These are phyloP conservation scores for Gymnoscopelus braueri DNA, from an alignment of 2,797 vertebrate species.

Conservation along the genomic window DNA sequence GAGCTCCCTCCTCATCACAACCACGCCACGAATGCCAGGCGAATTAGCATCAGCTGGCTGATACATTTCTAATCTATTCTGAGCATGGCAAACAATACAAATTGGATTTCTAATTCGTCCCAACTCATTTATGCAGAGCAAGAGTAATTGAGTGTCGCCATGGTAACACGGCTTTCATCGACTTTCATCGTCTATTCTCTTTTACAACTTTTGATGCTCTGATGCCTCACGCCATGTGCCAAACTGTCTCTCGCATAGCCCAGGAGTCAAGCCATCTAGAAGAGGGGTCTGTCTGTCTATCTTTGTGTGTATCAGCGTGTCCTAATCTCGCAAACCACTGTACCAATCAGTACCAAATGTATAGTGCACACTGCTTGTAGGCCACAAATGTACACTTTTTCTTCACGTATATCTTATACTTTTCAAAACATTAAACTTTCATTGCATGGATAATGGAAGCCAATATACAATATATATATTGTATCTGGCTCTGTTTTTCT, in stretches of 20 bases:
- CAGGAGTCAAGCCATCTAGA: too few species aligned
- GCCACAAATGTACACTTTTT: too few species aligned
- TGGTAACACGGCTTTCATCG: constrained; percentile 60
- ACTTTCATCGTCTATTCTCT: constrained; percentile 41
- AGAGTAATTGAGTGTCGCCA: constrained; percentile 59
- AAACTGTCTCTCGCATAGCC: constrained; percentile 13
- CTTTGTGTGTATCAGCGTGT: too few species aligned
- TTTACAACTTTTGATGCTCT: neutral
- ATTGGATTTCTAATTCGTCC: constrained; percentile 78
- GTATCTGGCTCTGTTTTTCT: too few species aligned
- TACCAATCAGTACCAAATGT: too few species aligned
- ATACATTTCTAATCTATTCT: constrained; percentile 79
- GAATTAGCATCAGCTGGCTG: constrained; percentile 74
- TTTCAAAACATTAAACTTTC: too few species aligned
- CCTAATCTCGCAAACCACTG: too few species aligned
- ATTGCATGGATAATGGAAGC: too few species aligned
- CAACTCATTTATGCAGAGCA: constrained; percentile 69
- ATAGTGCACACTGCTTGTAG: too few species aligned
- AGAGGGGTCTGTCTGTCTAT: too few species aligned
- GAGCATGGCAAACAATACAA: constrained; percentile 77
- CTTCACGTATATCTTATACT: too few species aligned
- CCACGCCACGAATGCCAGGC: constrained; percentile 58
- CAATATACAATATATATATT: too few species aligned
- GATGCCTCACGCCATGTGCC: constrained; percentile 21
- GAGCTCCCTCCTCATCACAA: constrained; percentile 52